phyloP scores from a whole-genome alignment of 2,888 invertebrate species.

The Philopedon plagiatum region DNA sequence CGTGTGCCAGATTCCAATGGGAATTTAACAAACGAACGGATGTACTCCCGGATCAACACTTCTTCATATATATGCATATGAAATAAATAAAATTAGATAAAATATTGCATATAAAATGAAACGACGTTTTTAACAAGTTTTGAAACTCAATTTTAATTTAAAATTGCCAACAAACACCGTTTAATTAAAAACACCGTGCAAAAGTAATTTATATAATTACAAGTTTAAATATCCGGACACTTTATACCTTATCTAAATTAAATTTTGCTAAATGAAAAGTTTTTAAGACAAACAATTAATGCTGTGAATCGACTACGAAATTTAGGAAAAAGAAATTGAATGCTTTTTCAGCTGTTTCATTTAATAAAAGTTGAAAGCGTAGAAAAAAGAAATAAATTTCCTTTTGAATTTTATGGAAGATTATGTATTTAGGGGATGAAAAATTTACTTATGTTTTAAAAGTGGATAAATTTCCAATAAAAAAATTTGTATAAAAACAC shows the following conservation, averaged over 20 bases:
- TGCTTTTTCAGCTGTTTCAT: neutral
- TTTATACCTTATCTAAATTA: conserved; percentile 14
- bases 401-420: neutral
- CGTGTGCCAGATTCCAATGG: too few species aligned
- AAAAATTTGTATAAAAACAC: too few species aligned
- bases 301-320: neutral
- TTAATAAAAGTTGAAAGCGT: neutral
- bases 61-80: too few species aligned
- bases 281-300: conserved; percentile 17
- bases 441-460: neutral
- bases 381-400: neutral
- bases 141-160: conserved; percentile 6
- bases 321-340: conserved; percentile 6
- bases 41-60: too few species aligned
- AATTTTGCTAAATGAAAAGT: conserved; percentile 18
- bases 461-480: too few species aligned
- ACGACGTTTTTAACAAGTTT: neutral
- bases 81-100: too few species aligned
- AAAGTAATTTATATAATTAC: conserved; percentile 21
- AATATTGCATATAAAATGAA: neutral
- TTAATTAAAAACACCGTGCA: conserved; percentile 15
- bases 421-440: neutral
- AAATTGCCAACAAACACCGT: conserved; percentile 7
- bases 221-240: conserved; percentile 8
- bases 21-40: too few species aligned